A percentile compares a stretch with the other conserved stretches of the same genome.
Conservation (phyloP, 2,113 vertebrate species). For the Anhinga rufa region DNA sequence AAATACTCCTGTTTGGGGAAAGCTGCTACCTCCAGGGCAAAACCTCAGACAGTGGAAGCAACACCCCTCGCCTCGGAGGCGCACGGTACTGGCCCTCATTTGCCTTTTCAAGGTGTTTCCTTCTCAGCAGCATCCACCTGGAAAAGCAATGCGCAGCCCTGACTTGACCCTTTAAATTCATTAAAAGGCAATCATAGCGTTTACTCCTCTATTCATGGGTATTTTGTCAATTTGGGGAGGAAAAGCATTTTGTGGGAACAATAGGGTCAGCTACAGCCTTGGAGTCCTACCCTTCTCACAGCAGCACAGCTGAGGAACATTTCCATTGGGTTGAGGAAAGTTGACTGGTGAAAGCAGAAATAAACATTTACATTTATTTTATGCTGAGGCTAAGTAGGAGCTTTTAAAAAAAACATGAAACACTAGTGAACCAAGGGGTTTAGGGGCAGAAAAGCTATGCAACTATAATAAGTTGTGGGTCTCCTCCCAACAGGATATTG, state of each 20-base stretch:
- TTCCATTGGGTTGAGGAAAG: neutral
- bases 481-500: slow-evolving; percentile 70
- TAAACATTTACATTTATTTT: neutral
- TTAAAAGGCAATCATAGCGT: neutral
- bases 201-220: neutral
- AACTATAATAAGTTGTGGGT: slow-evolving; percentile 56
- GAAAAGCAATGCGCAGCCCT: neutral
- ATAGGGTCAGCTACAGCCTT: neutral
- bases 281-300: neutral
- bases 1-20: neutral
- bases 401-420: neutral
- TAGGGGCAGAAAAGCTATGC: neutral
- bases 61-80: neutral
- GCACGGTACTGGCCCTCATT: neutral
- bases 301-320: neutral
- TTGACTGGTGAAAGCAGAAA: neutral
- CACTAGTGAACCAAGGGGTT: neutral
- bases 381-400: neutral
- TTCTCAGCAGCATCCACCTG: neutral
- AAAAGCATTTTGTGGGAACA: neutral
- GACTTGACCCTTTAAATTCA: neutral
- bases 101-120: neutral
- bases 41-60: neutral
- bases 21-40: neutral
- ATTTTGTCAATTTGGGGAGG: neutral